These are phyloP conservation scores for Lycaena phlaeas DNA, from an alignment of 2,888 invertebrate genomes.

Conservation along the genomic window DNA sequence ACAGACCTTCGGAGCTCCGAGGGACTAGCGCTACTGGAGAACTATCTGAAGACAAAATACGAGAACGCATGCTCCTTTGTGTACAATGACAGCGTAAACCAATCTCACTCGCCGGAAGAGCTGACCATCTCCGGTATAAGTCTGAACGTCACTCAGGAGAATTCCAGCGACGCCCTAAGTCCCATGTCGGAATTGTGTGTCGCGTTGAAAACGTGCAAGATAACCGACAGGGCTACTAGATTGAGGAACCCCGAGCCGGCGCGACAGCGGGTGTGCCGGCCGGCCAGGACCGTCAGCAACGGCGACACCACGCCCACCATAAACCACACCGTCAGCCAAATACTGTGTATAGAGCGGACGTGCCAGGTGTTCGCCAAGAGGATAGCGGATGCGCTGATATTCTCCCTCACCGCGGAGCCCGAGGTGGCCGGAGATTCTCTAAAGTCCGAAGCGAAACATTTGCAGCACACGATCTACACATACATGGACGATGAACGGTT, in stretches of 20 bases:
- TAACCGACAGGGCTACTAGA: constrained; percentile 46
- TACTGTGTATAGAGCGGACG: constrained; percentile 57
- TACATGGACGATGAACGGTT: constrained; percentile 80
- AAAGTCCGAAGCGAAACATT: constrained; percentile 78
- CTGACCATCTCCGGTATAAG: constrained; percentile 46
- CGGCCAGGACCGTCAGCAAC: constrained; percentile 40
- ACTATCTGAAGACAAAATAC: constrained; percentile 76
- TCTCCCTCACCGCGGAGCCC: constrained; percentile 68
- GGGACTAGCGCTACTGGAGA: constrained; percentile 83
- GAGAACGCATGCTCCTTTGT: constrained; percentile 51
- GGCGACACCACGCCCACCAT: constrained; percentile 35
- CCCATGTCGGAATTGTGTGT: constrained; percentile 75
- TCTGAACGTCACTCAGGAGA: constrained; percentile 31
- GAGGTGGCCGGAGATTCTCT: constrained; percentile 72
- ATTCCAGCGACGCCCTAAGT: constrained; percentile 44
- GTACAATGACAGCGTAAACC: constrained; percentile 46
- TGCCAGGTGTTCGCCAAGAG: constrained; percentile 79
- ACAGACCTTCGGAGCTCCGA: constrained; percentile 82
- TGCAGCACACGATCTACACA: constrained; percentile 78
- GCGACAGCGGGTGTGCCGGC: constrained; percentile 43
- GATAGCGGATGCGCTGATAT: constrained; percentile 75
- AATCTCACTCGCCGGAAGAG: constrained; percentile 38
- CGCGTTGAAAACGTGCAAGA: constrained; percentile 69
- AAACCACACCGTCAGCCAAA: constrained; percentile 53
- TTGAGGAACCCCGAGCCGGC: constrained; percentile 50